Conservation (phyloP, 2,797 vertebrate genomes). For the Benthosema pterotum region DNA sequence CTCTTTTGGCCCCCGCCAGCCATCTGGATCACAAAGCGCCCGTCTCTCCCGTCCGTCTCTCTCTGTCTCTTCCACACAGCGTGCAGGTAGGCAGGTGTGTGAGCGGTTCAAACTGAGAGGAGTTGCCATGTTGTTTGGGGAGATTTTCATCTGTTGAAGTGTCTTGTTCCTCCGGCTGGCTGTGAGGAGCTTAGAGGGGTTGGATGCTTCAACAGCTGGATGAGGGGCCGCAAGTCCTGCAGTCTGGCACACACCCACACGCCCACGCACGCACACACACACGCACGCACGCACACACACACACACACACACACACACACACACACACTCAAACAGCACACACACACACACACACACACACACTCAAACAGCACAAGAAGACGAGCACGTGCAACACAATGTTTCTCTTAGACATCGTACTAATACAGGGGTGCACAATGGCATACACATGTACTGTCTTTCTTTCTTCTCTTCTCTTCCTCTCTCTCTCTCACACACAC, state of each 20-base stretch:
- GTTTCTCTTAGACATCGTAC: constrained; percentile 35
- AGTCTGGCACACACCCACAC: constrained; percentile 17
- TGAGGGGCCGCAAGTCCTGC: constrained; percentile 32
- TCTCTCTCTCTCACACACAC: constrained; percentile 45
- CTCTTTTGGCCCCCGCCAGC: constrained; percentile 21
- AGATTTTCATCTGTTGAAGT: constrained; percentile 24
- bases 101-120: constrained; percentile 21
- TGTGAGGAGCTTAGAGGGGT: constrained; percentile 24
- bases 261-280: not conserved
- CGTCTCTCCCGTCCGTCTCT: no score
- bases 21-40: constrained; percentile 43
- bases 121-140: constrained; percentile 31
- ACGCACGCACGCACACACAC: not conserved
- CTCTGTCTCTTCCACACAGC: no score
- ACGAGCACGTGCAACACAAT: constrained; percentile 48
- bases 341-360: constrained; percentile 21
- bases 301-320: constrained; percentile 30
- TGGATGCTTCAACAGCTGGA: constrained; percentile 62
- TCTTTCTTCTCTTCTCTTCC: no score
- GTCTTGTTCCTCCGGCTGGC: constrained; percentile 45
- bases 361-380: constrained; percentile 13
- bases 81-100: constrained; percentile 16
- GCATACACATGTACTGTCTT: constrained; percentile 63
- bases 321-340: no score
- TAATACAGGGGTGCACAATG: no score